phyloP scores from a whole-genome alignment of 1,140 invertebrate genomes.

The Caenorhabditis tropicalis region DNA sequence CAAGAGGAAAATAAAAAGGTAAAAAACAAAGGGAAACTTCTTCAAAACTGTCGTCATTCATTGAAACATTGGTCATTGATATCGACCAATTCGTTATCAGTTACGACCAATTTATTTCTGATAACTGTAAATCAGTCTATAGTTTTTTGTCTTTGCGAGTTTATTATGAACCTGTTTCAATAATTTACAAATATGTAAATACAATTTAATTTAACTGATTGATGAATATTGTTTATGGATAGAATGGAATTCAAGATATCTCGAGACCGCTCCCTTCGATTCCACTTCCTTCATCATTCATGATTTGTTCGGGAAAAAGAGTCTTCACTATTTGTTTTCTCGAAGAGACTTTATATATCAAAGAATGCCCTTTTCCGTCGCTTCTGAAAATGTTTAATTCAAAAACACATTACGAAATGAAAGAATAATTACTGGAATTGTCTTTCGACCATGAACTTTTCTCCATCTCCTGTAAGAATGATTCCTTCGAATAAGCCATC shows the following conservation, averaged over 20 bases:
- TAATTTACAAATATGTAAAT: no score
- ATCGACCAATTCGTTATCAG: no score
- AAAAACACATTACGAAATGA: neutral
- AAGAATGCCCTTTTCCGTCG: neutral
- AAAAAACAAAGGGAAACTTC: no score
- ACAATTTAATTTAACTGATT: no score
- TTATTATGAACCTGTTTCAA: no score
- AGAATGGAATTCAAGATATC: neutral
- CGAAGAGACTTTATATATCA: neutral
- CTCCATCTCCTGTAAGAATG: constrained; percentile 26
- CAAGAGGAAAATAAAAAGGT: no score
- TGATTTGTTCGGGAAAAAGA: neutral
- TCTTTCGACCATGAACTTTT: constrained; percentile 11
- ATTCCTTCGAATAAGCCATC: constrained; percentile 22
- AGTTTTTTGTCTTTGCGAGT: no score
- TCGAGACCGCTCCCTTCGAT: neutral
- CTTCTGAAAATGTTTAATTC: neutral
- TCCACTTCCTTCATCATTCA: constrained; percentile 23
- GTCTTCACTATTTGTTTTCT: constrained; percentile 4
- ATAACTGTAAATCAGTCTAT: no score
- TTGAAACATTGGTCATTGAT: no score
- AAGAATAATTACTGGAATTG: neutral
- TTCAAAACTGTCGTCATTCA: no score
- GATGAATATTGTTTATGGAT: no score
- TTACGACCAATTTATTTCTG: no score